Conservation (phyloP, 2,797 vertebrate genomes). For the Premnoplex brunnescens region DNA sequence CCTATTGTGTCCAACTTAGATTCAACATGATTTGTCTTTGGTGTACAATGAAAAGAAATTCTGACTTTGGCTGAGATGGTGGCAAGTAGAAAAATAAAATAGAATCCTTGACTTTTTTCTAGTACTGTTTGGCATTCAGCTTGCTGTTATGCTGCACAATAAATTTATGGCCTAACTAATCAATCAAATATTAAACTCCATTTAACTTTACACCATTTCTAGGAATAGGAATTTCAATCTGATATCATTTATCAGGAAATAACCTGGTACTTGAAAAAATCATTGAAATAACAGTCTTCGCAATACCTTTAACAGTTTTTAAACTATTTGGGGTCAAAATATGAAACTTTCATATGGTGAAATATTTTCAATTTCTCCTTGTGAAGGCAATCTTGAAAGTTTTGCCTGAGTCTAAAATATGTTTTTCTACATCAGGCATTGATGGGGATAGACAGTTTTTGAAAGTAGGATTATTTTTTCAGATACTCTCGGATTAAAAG, state of each 20-base stretch:
- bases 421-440: background rate
- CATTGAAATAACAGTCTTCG: background rate
- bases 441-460: background rate
- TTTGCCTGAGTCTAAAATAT: background rate
- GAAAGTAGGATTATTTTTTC: background rate
- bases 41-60: background rate
- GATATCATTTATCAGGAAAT: background rate
- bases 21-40: background rate
- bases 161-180: background rate
- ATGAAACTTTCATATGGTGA: background rate
- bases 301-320: background rate
- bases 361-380: background rate
- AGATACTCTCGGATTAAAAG: background rate
- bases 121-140: background rate
- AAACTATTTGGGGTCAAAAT: background rate
- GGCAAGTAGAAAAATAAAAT: background rate
- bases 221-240: background rate
- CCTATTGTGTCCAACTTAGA: background rate
- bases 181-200: background rate
- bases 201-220: background rate
- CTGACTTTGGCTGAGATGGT: background rate
- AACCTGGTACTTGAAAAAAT: background rate
- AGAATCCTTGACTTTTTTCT: background rate
- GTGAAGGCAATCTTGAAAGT: rapidly evolving
- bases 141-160: background rate